Evolutionary conservation across 2,113 vertebrate genomes (phyloP), one percentile per base, ranked within the genome.

Genomic region (Ovibos moschatus): DNA sequence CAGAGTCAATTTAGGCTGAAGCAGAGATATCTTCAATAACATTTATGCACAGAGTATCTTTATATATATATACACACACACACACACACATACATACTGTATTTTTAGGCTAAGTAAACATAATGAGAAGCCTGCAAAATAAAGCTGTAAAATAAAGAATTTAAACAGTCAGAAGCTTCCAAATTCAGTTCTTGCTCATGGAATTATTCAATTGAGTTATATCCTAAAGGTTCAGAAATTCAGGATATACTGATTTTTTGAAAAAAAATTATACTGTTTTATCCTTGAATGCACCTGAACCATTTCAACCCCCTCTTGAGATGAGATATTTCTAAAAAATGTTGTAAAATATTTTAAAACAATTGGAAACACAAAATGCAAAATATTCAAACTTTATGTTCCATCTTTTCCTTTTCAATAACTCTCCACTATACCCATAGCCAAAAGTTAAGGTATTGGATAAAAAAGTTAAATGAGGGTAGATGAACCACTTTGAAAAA

Each of bases 181-280:
- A 57, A 96, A 79, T 79, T 74, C 16, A 96, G 83, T 62, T 84
- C 13, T 81, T 94, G 14, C 2, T 85, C 33, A 57, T 84, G 19
- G 2, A 78, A 53, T 51, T 91, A 62, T 88, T 76, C 21, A 79
- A 30, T 4, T 78, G 13, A 87, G 5, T 51, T 74, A 33, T 74
- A 74, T 36, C 50, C 1, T 45, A 83, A 2, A 57, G 11, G 9
- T 47, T 91, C 2, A 83, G 64, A 89, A 71, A 6, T 93, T 91
- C 36, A 89, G 6, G 4, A 43, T 23, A 60, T 13, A 45, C 13
- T 28, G 8, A 30, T 62, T 19, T 67, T 47, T 82, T 16, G n/a
- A n/a, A 50, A 58, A 40, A 7, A 83, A 50, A 76, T 36, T 25
- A 51, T 27, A 25, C 17, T 78, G 3, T 5, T 90, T 81, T 89